Conservation (phyloP, 2,113 vertebrate species). For the Perognathus longimembris region DNA sequence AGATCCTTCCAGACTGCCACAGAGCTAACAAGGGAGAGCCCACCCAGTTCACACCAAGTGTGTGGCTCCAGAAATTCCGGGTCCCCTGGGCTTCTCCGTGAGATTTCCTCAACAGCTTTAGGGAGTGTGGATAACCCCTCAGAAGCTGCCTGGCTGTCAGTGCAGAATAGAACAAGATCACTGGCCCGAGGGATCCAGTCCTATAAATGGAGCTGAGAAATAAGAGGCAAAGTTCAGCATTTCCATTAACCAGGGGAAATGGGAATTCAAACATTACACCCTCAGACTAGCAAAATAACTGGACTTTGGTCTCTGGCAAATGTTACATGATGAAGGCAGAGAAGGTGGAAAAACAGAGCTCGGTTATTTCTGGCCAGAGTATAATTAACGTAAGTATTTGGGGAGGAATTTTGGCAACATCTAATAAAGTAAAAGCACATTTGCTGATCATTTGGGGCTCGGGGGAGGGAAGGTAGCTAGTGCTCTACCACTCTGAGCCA, state of each 20-base stretch:
- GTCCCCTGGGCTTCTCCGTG: not conserved
- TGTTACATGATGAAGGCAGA: not conserved
- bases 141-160: not conserved
- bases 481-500: too few species aligned
- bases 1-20: not conserved
- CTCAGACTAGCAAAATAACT: slow-evolving; percentile 23
- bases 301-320: not conserved
- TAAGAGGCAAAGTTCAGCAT: not conserved
- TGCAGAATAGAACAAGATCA: too few species aligned
- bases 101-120: not conserved
- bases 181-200: not conserved
- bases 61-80: not conserved
- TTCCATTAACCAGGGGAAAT: not conserved
- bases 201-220: not conserved
- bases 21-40: not conserved
- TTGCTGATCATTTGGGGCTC: not conserved
- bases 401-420: not conserved
- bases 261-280: not conserved
- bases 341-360: not conserved
- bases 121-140: not conserved
- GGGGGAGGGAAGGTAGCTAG: not conserved
- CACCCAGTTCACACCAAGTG: not conserved
- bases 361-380: not conserved
- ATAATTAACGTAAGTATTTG: not conserved
- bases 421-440: slow-evolving; percentile 13